Base-by-base conservation (phyloP, 2,888 invertebrate species). In the Saturnia pavonia region DNA sequence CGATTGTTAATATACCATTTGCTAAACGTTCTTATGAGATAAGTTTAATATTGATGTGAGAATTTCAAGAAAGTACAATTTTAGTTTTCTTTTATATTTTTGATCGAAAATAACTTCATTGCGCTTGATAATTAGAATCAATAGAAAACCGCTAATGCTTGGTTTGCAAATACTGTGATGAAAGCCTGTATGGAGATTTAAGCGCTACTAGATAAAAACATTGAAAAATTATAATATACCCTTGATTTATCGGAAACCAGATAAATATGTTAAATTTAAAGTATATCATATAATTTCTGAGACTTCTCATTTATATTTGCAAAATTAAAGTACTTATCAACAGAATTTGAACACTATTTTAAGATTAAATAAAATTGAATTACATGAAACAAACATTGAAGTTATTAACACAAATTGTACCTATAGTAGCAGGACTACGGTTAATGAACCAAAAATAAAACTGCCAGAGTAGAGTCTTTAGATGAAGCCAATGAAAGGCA, bases 401-500 rank as follows among this genome's bases (percentile, higher is more conserved):
- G 9, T 60, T 27, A 27, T 60, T 27, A 12, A 1, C 2, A 14
- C 12, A 25, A 3, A 27, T 27, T n/a, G 57, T 57, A n/a, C n/a
- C n/a, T n/a, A n/a, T 11, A 3, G 25, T 25, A 27, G 27, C 2
- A 27, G 16, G 14, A 63, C 16, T 63, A 63, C 34, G 34, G 40
- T 19, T 19, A 65, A 65, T 40, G 65, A 40, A n/a, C 19, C 65
- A 40, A 65, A 40, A 65, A 19, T 65, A 65, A 40, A 65, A 40
- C 65, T 19, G 34, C 40, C 40, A 40, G 16, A 6, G 34, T 14
- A 40, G 27, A 68, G 65, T 69, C 16, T 66, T 11, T 69, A 68
- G 73, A 73, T 22, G 69, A 74, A 73, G 68, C 71, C 69, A 74
- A 76, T 76, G 68, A 68, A n/a, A 16, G 40, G 34, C 40, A 65